phyloP scores from a whole-genome alignment of 2,797 vertebrate genomes.

The Acrocephalus scirpaceus region DNA sequence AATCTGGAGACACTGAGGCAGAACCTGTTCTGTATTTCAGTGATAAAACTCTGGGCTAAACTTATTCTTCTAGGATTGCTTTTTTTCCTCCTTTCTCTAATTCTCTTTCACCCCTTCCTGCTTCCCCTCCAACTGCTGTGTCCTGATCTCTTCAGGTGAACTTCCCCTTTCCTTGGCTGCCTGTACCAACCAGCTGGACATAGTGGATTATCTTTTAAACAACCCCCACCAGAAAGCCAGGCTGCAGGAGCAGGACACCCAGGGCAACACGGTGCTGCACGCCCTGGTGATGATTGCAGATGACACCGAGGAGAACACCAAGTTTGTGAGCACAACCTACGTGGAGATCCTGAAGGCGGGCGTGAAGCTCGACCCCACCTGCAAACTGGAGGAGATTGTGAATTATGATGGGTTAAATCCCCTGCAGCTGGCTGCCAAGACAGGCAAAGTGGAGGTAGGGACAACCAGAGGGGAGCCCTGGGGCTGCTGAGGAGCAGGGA shows the following conservation, averaged over 20 bases:
- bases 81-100: fast-evolving
- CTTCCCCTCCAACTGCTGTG: neutral
- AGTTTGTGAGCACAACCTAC: conserved; percentile 85
- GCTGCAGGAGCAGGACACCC: conserved; percentile 78
- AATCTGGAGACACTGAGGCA: neutral
- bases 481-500: neutral
- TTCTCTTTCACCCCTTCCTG: neutral
- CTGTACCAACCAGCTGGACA: conserved; percentile 89
- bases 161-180: conserved; percentile 91
- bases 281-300: conserved; percentile 90
- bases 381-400: conserved; percentile 82
- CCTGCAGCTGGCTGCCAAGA: conserved; percentile 90
- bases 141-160: conserved; percentile 80
- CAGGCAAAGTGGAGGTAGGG: conserved; percentile 88
- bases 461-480: neutral
- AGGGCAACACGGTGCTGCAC: conserved; percentile 91
- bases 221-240: conserved; percentile 80
- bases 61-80: neutral
- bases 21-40: neutral
- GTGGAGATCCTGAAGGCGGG: conserved; percentile 82
- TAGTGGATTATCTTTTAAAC: conserved; percentile 87
- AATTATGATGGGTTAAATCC: conserved; percentile 86
- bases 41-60: neutral
- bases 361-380: conserved; percentile 54
- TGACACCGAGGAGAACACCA: conserved; percentile 84